Base-by-base conservation (phyloP, 2,113 vertebrate species). In the Nothoprocta pentlandii region DNA sequence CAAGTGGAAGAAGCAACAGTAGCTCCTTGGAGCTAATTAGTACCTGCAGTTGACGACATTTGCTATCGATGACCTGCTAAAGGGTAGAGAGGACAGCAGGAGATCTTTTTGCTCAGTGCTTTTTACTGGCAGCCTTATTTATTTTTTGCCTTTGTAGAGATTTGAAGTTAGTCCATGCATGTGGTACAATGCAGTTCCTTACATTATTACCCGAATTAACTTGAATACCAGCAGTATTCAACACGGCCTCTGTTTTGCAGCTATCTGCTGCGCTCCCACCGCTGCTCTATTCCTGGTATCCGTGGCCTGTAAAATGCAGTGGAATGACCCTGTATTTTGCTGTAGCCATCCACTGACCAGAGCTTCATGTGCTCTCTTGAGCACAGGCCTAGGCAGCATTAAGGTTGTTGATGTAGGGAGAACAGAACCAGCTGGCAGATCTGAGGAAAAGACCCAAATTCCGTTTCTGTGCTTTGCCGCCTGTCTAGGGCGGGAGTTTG, bases 201-300 rank as follows among this genome's bases (percentile, higher is more conserved):
- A 22, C 13, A 19, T 64, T 71, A 19, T 46, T 47, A 67, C 44
- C n/a, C 58, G 58, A 2, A 90, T 70, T 53, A 68, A 34, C 5
- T 63, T 61, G 10, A 67, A 14, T 75, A 36, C 8, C 12, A 41
- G 34, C 39, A 34, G 34, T 39, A 39, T 39, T 39, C 42, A 34
- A 32, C 25, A 9, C 26, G 44, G 5, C 11, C 17, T 69, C 42
- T 3, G 6, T 82, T 4, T 64, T 73, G 34, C 16, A 68, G 42
- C 36, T 7, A 9, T 51, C 20, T 49, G 15, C 17, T n/a, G 49
- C 68, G 42, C 0, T 0, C 32, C 22, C 10, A 3, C 0, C 1
- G 1, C 71, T 58, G 7, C 17, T 62, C 7, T 2, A 3, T 44
- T 49, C 81, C 32, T 86, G 9, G 6, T 69, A 6, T 56, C 75